Conservation (phyloP, 2,113 vertebrate species). For the Corythoichthys intestinalis region DNA sequence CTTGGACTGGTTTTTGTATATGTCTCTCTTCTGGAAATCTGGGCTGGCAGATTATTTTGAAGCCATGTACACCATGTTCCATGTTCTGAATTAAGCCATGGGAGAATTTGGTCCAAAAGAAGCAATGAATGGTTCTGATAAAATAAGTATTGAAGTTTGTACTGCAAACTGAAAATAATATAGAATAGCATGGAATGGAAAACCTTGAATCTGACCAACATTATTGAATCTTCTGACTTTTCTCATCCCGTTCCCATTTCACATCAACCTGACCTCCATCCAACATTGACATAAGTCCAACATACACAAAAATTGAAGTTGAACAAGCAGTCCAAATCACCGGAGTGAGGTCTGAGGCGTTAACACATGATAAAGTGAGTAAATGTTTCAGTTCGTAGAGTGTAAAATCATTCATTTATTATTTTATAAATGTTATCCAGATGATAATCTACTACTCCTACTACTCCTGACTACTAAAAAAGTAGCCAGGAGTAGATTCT, state of each 20-base stretch:
- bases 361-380: too few species aligned
- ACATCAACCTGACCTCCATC: conserved; percentile 16
- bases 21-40: conserved; percentile 40
- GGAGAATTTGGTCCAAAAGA: conserved; percentile 6
- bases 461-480: too few species aligned
- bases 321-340: neutral
- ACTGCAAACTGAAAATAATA: conserved; percentile 46
- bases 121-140: conserved; percentile 13
- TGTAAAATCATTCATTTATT: too few species aligned
- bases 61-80: conserved; percentile 19
- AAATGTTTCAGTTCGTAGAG: too few species aligned
- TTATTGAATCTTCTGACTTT: neutral
- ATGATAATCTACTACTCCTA: too few species aligned
- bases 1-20: conserved; percentile 24
- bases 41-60: conserved; percentile 30
- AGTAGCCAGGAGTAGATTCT: neutral
- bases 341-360: neutral
- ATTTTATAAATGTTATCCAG: too few species aligned
- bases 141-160: neutral
- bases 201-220: neutral
- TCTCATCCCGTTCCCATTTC: conserved; percentile 6
- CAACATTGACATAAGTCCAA: neutral
- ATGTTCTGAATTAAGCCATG: conserved; percentile 16
- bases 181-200: conserved; percentile 12
- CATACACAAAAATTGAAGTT: too few species aligned